Evolutionary conservation across 92 coral and sea anemone genomes (phyloP).

Genomic region (Palythoa heliodiscus): DNA sequence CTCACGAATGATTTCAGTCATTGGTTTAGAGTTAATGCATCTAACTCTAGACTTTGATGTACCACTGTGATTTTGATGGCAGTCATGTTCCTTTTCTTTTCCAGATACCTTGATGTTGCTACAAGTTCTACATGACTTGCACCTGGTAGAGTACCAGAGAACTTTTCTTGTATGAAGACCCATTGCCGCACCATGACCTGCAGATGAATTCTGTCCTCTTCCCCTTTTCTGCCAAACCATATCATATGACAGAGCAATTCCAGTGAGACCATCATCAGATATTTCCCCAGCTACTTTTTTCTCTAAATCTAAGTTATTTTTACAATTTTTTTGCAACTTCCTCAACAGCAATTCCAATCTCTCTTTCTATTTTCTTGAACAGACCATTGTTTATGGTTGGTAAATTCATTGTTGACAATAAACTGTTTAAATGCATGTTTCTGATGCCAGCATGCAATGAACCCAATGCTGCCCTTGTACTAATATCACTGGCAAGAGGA

Average conservation of each 20-base stretch:
- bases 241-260: slow-evolving; percentile 57
- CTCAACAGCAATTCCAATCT: slow-evolving; percentile 63
- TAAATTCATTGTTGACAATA: slow-evolving; percentile 54
- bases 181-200: slow-evolving; percentile 67
- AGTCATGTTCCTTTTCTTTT: slow-evolving; percentile 55
- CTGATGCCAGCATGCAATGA: slow-evolving; percentile 70
- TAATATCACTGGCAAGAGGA: slow-evolving; percentile 60
- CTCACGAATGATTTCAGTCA: no score
- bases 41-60: slow-evolving; percentile 77
- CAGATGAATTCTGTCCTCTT: slow-evolving; percentile 58
- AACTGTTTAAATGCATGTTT: slow-evolving; percentile 59
- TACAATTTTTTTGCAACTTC: slow-evolving; percentile 48
- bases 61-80: slow-evolving; percentile 53
- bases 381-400: slow-evolving; percentile 52
- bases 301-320: slow-evolving; percentile 24
- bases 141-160: slow-evolving; percentile 51
- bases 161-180: slow-evolving; percentile 59
- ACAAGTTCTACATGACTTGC: slow-evolving; percentile 58
- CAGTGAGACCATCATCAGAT: slow-evolving; percentile 43
- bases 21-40: no score
- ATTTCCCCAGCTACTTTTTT: slow-evolving; percentile 40
- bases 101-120: slow-evolving; percentile 30
- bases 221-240: slow-evolving; percentile 80
- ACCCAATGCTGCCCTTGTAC: slow-evolving; percentile 69
- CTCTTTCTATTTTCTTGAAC: slow-evolving; percentile 66